Conservation (phyloP, 1,140 invertebrate genomes). For the Arctopsyche grandis region DNA sequence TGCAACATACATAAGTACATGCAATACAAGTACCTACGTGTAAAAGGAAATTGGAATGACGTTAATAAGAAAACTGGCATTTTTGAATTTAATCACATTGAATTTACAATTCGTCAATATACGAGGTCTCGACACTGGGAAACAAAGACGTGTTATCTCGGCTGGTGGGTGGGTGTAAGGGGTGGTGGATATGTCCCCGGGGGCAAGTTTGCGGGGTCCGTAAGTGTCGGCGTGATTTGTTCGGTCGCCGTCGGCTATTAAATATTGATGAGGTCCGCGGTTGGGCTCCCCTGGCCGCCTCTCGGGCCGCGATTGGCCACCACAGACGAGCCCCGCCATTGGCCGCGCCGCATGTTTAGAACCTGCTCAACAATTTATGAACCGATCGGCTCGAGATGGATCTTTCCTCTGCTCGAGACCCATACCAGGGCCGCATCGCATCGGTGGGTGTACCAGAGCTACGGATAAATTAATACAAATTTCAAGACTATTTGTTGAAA, state of each 20-base stretch:
- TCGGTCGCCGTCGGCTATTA: slow-evolving; percentile 22
- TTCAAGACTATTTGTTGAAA: no score
- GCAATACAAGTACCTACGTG: not conserved
- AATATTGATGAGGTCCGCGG: slow-evolving; percentile 37
- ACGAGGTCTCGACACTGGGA: not conserved
- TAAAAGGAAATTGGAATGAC: not conserved
- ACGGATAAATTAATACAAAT: no score
- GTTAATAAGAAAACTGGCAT: not conserved
- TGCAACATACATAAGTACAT: no score
- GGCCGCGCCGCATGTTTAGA: slow-evolving; percentile 39
- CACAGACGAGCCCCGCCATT: slow-evolving; percentile 24
- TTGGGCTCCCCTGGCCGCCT: not conserved
- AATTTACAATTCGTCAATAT: not conserved
- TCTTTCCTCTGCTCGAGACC: slow-evolving; percentile 7
- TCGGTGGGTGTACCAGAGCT: not conserved
- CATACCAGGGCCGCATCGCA: not conserved
- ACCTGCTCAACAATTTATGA: slow-evolving; percentile 44
- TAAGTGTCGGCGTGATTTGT: slow-evolving; percentile 38
- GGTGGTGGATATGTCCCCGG: not conserved
- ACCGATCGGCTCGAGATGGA: slow-evolving; percentile 41
- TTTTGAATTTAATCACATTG: no score
- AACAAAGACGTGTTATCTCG: slow-evolving; percentile 25
- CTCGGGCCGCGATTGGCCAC: slow-evolving; percentile 29
- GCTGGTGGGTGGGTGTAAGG: not conserved
- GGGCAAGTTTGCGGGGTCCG: slow-evolving; percentile 14